Percentiles rank a stretch among this genome's conserved stretches.
Evolutionary conservation across 1,140 invertebrate genomes (phyloP).

Genomic region (Pachyrhynchus sulphureomaculatus): DNA sequence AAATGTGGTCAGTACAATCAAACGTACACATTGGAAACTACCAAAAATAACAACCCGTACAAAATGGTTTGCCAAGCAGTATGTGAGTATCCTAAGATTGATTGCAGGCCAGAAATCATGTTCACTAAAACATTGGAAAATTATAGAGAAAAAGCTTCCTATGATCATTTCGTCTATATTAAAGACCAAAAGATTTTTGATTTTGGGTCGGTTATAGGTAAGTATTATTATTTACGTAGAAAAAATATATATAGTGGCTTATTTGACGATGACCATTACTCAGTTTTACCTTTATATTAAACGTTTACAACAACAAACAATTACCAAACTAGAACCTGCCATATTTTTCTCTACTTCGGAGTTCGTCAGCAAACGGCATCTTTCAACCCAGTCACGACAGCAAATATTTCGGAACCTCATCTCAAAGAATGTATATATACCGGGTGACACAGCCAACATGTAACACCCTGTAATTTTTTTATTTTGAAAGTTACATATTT

Average conservation of each 20-base stretch:
- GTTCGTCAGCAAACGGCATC: too few species aligned
- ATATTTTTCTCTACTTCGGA: too few species aligned
- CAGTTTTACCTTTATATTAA: conserved; percentile 8
- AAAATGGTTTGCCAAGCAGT: conserved; percentile 34
- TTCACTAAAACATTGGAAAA: conserved; percentile 34
- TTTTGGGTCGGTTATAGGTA: conserved; percentile 39
- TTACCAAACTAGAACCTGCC: too few species aligned
- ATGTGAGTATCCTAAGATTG: conserved; percentile 42
- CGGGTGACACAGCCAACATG: too few species aligned
- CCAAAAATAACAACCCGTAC: conserved; percentile 23
- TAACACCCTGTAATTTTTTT: too few species aligned
- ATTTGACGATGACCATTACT: too few species aligned
- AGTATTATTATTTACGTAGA: conserved; percentile 17
- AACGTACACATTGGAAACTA: conserved; percentile 33
- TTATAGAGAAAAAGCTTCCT: conserved; percentile 26
- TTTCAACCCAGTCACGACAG: too few species aligned
- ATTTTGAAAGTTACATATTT: too few species aligned
- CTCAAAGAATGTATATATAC: too few species aligned
- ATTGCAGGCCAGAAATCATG: conserved; percentile 35
- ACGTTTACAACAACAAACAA: too few species aligned
- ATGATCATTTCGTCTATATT: conserved; percentile 35
- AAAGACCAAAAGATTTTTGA: conserved; percentile 36
- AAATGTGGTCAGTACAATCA: conserved; percentile 37
- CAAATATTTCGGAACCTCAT: too few species aligned
- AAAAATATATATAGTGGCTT: too few species aligned